Conservation (phyloP, 2,113 vertebrate species). For the Talpa occidentalis region DNA sequence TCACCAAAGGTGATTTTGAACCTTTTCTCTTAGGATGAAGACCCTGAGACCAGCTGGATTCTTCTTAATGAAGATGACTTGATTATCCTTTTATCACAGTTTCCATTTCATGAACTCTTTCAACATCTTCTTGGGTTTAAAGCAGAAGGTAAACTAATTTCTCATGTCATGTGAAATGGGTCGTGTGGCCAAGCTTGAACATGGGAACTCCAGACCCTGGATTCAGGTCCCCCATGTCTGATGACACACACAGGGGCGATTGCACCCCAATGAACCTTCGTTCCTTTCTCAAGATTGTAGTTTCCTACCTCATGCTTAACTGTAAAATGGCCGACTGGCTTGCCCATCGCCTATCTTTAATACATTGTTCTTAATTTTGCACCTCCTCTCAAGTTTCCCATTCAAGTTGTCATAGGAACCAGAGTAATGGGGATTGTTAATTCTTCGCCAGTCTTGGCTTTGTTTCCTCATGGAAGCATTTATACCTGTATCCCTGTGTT, state of each 20-base stretch:
- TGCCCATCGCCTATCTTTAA: background rate
- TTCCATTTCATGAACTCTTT: constrained; percentile 97
- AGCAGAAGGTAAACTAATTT: constrained; percentile 88
- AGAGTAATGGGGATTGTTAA: background rate
- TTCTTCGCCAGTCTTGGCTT: background rate
- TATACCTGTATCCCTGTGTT: background rate
- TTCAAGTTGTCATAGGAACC: background rate
- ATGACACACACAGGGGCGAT: background rate
- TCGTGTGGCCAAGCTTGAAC: background rate
- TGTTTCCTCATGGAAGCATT: background rate
- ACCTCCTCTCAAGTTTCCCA: background rate
- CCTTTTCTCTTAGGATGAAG: constrained; percentile 91
- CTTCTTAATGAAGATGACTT: constrained; percentile 96
- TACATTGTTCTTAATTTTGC: background rate
- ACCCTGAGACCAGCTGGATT: constrained; percentile 96
- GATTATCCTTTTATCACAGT: constrained; percentile 94
- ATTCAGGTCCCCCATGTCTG: background rate
- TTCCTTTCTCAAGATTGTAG: background rate
- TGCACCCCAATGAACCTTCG: background rate
- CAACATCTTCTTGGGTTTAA: constrained; percentile 95
- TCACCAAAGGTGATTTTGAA: constrained; percentile 20
- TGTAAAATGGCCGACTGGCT: background rate
- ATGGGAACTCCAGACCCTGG: background rate
- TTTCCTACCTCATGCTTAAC: background rate
- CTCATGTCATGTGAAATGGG: background rate